Percentiles rank a stretch among this genome's conserved stretches.
These are phyloP conservation scores for Pseudorectes ferrugineus DNA, from an alignment of 2,113 vertebrate genomes.

Conservation along the genomic window DNA sequence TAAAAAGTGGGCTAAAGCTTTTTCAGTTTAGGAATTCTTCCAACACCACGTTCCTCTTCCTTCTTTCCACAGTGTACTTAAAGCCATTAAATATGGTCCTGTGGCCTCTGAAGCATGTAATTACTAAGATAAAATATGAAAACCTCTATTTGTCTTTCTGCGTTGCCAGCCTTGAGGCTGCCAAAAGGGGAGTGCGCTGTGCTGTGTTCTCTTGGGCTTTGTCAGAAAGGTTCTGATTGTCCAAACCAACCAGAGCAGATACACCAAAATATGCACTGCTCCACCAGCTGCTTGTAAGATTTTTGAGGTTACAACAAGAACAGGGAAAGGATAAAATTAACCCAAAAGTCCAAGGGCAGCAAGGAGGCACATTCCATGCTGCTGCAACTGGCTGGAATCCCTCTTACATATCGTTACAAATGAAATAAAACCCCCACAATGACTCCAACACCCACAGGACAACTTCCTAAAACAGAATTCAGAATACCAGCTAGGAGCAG, in stretches of 20 bases:
- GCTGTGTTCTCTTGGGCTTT: not conserved
- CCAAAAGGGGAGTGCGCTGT: not conserved
- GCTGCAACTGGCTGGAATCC: not conserved
- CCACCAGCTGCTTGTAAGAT: not conserved
- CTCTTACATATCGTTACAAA: not conserved
- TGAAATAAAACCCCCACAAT: not conserved
- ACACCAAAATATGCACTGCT: not conserved
- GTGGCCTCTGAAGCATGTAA: constrained; percentile 36
- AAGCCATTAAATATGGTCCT: constrained; percentile 20
- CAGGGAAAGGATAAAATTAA: not conserved
- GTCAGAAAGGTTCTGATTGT: not conserved
- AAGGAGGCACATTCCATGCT: not conserved
- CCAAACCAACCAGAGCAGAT: not conserved
- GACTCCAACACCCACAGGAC: not conserved
- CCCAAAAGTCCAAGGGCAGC: not conserved
- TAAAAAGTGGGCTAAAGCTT: not conserved
- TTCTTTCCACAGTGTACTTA: constrained; percentile 14
- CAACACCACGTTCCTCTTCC: not conserved
- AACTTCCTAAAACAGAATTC: not conserved
- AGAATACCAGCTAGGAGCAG: not conserved
- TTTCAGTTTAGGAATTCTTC: not conserved
- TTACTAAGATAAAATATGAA: constrained; percentile 46
- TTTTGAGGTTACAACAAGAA: not conserved
- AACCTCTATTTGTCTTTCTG: constrained; percentile 20
- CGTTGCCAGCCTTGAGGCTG: not conserved